Conservation (phyloP, 2,113 vertebrate genomes). For the Panthera uncia region DNA sequence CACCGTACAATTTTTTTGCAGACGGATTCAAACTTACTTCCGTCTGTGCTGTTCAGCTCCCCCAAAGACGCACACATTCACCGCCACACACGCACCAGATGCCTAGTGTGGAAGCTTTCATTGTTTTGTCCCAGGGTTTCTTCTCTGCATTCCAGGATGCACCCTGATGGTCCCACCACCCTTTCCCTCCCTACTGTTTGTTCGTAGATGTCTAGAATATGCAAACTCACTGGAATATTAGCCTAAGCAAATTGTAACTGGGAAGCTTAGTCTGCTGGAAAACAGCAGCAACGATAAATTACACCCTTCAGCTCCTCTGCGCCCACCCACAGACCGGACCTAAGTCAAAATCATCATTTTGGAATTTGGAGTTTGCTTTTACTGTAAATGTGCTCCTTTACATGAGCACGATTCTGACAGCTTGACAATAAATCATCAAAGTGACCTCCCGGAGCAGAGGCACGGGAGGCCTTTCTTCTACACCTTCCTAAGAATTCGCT, state of each 20-base stretch:
- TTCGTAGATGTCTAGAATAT: background rate
- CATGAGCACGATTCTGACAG: background rate
- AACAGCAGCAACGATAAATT: slow-evolving; percentile 20
- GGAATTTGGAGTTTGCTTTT: slow-evolving; percentile 6
- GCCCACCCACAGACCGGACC: background rate
- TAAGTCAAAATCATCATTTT: slow-evolving; percentile 9
- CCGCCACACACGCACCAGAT: background rate
- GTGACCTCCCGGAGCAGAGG: background rate
- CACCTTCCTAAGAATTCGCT: background rate
- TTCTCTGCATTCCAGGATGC: background rate
- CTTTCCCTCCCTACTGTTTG: background rate
- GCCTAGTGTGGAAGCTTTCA: background rate
- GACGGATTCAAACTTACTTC: background rate
- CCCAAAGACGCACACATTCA: background rate
- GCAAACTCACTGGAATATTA: slow-evolving; percentile 19
- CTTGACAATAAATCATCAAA: slow-evolving; percentile 13
- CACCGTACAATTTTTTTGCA: background rate
- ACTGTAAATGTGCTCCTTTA: background rate
- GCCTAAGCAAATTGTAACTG: slow-evolving; percentile 1
- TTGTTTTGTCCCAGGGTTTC: background rate
- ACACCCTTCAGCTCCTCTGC: background rate
- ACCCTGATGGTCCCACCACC: background rate
- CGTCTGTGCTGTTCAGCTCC: background rate
- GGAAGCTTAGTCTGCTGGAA: slow-evolving; percentile 39
- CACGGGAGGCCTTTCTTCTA: background rate